Evolutionary conservation across 2,797 vertebrate genomes (phyloP).

Genomic region (Helicolenus hilgendorfi): DNA sequence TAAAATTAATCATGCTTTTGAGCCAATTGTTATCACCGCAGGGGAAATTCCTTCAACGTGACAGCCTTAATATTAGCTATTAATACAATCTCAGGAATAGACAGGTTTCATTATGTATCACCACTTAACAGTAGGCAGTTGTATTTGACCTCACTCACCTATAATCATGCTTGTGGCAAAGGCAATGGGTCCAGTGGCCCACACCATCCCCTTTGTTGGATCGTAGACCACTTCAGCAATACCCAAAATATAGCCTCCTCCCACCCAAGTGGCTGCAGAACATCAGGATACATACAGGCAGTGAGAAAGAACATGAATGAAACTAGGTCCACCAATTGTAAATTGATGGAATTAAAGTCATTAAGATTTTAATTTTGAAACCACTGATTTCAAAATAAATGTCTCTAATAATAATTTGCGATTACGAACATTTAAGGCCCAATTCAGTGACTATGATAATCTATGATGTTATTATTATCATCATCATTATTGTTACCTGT

Average conservation of each 20-base stretch:
- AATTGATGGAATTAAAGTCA: not conserved
- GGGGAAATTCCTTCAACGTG: too few relatives aligned
- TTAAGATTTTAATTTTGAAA: not conserved
- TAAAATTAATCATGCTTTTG: too few relatives aligned
- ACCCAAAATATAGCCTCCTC: constrained; percentile 86
- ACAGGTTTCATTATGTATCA: not conserved
- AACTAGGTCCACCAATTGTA: not conserved
- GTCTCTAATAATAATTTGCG: too few relatives aligned
- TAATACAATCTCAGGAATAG: not conserved
- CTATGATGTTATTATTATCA: too few relatives aligned
- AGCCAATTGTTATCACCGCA: too few relatives aligned
- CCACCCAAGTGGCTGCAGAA: constrained; percentile 85
- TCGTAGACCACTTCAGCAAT: constrained; percentile 86
- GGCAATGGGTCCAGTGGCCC: constrained; percentile 82
- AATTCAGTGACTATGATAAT: not conserved
- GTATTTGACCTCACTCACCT: constrained; percentile 69
- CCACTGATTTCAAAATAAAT: too few relatives aligned
- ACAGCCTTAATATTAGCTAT: not conserved
- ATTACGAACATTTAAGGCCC: not conserved
- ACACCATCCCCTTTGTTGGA: constrained; percentile 84
- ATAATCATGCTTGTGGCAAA: constrained; percentile 78
- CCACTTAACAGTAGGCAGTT: not conserved
- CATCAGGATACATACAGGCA: not conserved
- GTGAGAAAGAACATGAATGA: not conserved
- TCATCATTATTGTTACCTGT: too few relatives aligned